These are phyloP conservation scores for Melinaea menophilus DNA, from an alignment of 2,888 invertebrate genomes.

Conservation along the genomic window DNA sequence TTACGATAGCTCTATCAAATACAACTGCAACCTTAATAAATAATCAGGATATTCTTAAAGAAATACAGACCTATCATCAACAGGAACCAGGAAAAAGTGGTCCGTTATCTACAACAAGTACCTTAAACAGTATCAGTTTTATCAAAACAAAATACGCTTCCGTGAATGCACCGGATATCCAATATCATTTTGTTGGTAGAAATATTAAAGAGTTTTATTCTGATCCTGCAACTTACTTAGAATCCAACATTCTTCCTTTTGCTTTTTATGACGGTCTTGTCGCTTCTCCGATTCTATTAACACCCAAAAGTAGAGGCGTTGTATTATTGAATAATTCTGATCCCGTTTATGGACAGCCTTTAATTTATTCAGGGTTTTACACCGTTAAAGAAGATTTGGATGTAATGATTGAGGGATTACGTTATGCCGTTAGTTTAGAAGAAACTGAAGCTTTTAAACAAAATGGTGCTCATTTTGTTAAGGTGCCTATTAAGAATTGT, in stretches of 20 bases:
- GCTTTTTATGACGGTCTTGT: conserved; percentile 81
- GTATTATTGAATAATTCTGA: conserved; percentile 82
- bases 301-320: conserved; percentile 81
- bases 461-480: conserved; percentile 76
- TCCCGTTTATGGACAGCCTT: conserved; percentile 84
- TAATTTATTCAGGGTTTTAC: conserved; percentile 85
- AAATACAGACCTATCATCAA: conserved; percentile 63
- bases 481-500: conserved; percentile 78
- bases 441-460: conserved; percentile 78
- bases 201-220: conserved; percentile 77
- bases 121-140: conserved; percentile 78
- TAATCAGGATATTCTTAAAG: conserved; percentile 56
- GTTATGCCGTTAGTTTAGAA: conserved; percentile 78
- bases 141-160: conserved; percentile 74
- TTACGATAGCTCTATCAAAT: no score
- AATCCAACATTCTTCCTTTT: conserved; percentile 73
- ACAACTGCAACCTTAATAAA: conserved; percentile 55
- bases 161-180: conserved; percentile 80
- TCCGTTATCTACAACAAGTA: conserved; percentile 74
- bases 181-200: conserved; percentile 80
- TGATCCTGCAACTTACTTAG: conserved; percentile 74
- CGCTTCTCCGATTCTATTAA: conserved; percentile 79
- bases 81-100: conserved; percentile 62
- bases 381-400: conserved; percentile 80
- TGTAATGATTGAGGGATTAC: conserved; percentile 78